Evolutionary conservation across 2,797 vertebrate species (phyloP), one percentile per base, ranked within the genome.

Genomic region (Gallinago nigripennis): DNA sequence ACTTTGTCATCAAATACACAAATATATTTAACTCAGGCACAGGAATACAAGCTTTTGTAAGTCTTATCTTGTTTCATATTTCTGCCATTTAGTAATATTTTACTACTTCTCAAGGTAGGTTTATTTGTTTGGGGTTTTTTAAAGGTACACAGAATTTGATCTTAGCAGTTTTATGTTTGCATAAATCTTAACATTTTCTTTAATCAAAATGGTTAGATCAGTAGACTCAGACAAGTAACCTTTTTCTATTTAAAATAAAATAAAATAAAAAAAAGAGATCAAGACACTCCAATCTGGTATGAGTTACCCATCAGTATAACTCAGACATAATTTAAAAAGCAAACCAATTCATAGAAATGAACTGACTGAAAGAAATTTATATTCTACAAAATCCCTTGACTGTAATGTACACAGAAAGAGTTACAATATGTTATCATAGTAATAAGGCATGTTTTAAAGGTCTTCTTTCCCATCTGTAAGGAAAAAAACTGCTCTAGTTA

Each of bases 341-440:
- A 60, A 94, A 46, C 35, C 31, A 20, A 51, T 81, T 82, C 85
- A 70, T 1, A 81, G 12, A 78, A 69, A 88, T 51, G 25, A 86
- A 86, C 68, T 60, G 15, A 48, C 56, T 90, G 53, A 48, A 69
- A 78, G 6, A 78, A 72, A 63, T 31, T 8, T 56, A 23, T 39
- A 46, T 71, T 43, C 80, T 50, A 13, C 30, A 41, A 73, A 90
- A 53, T 69, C 72, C 35, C 16, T 63, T 70, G 27, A 7, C 53
- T 88, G 16, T 23, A 75, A 60, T 3, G 18, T 37, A 68, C 88
- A 50, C 30, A 28, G 12, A 51, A 51, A 60, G 71, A 91, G 68
- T 75, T 57, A 64, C 30, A 83, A 54, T 81, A 86, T 68, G 81
- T 30, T 92, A 86, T 64, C 80, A 61, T 5, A 92, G 72, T 31